Base-by-base conservation (phyloP, 2,888 invertebrate genomes). In the Himalopsyche anomala region DNA sequence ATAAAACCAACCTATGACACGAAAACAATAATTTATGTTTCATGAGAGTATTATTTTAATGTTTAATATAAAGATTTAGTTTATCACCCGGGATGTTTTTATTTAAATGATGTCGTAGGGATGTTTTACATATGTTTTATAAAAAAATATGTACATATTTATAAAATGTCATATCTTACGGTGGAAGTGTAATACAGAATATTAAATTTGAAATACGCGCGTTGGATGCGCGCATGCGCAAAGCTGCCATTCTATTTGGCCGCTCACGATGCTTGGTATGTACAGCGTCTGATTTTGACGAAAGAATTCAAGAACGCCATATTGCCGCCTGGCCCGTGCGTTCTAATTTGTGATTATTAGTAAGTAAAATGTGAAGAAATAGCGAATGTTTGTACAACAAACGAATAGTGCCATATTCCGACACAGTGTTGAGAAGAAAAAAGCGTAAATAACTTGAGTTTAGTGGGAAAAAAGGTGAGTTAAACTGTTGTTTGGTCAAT, bases 401-500 rank as follows among this genome's bases (percentile, higher is more conserved):
- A 36, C 36, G 74, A 74, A 28, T 74, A 74, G 74, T 74, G 74
- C 36, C 74, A 74, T 74, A 74, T 74, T 74, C 74, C 36, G 19
- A 74, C 74, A 36, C 74, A 74, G 19, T 36, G 28, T 74, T 74
- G 74, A 36, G 74, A 15, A 36, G 74, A 74, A 74, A 74, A 74
- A 74, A 38, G 4, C 15, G 19, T 12, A 38, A 74, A 74, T 74
- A 74, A 74, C 15, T 74, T 12, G 74, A 74, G 15, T 74, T 74
- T 89, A 89, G 36, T 11, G 36, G 90, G 90, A 90, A 90, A 92
- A 93, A 92, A 92, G 93, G 93, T 93, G 90, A 93, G 93, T 93
- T 93, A 92, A 89, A 92, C 91, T 38, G 92, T 92, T 92, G 91
- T 90, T 92, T 92, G 91, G 92, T 91, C 91, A 91, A 92, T 93